Evolutionary conservation across 2,113 vertebrate species (phyloP), one percentile per base, ranked within the genome.

Genomic region (Pelecanus crispus): DNA sequence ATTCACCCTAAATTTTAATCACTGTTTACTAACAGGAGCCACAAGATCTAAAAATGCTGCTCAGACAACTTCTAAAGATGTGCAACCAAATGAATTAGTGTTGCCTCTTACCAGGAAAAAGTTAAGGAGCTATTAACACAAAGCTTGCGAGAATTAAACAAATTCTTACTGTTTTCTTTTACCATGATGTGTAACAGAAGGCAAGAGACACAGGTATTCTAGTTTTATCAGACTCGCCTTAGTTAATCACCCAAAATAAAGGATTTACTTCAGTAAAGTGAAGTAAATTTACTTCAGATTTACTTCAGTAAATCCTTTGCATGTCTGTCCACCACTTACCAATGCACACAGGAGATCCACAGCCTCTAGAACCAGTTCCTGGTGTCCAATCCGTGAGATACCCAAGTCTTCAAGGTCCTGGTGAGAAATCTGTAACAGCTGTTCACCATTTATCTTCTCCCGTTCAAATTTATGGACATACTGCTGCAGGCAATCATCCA

Each of bases 321-420:
- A 0, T 12, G 7, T 55, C 55, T 65, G 3, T 91, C 92, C n/a
- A 70, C 26, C 50, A 6, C 9, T 38, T 77, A 86, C 99, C 99
- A 99, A 98, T 87, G 99, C 99, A 73, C 99, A 99, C 26, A 99
- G 99, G 74, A 99, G 98, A 96, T 99, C 99, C 3, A 99, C 99
- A 14, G 99, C 99, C 97, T 99, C 99, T 93, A 99, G 95, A 91
- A 99, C 99, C 59, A 99, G 98, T 62, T 99, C 99, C 97, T 99
- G 99, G 95, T 99, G 99, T 91, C 99, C 99, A 6, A 99, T 99
- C 17, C 99, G 98, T 11, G 99, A 98, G 85, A 99, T 98, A 6
- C 99, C 99, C 29, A 99, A 98, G 74, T 99, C 99, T 98, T 99
- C 99, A 36, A 99, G 98, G 88, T 99, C 99, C 97, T 99, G 99